These are phyloP conservation scores for Nettapus auritus DNA, from an alignment of 2,113 vertebrate genomes.

Conservation along the genomic window DNA sequence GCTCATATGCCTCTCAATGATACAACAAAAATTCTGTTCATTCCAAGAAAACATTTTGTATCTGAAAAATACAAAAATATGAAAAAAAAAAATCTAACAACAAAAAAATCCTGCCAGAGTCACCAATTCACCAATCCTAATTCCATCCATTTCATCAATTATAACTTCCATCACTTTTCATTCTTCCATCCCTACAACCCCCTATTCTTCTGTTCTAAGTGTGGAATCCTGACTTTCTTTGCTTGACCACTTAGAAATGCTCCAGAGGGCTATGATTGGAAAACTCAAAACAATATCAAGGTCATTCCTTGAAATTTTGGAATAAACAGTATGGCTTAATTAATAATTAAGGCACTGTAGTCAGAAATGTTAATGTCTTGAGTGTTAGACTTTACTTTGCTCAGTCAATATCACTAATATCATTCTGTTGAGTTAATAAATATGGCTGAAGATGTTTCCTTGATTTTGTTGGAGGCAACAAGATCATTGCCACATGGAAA, in stretches of 20 bases:
- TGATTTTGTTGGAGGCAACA: not conserved
- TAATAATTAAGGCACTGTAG: not conserved
- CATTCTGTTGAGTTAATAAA: not conserved
- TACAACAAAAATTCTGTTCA: not conserved
- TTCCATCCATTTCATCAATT: not conserved
- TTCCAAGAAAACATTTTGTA: not conserved
- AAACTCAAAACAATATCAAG: not conserved
- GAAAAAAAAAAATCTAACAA: not conserved
- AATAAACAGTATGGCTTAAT: not conserved
- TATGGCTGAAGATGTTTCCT: not conserved
- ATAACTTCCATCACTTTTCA: not conserved
- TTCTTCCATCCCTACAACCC: not conserved
- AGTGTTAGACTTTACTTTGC: not conserved
- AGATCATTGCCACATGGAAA: not conserved
- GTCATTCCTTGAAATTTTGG: not conserved
- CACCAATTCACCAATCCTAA: not conserved
- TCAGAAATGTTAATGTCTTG: not conserved
- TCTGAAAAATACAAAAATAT: not conserved
- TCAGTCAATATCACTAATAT: not conserved
- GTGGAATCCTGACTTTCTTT: not conserved
- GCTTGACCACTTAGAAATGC: not conserved
- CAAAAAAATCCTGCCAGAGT: not conserved
- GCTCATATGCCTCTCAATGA: not conserved
- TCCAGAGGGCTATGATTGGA: not conserved
- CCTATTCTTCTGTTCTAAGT: not conserved